Evolutionary conservation across 2,797 vertebrate species (phyloP), one percentile per base, ranked within the genome.

Genomic region (Galago senegalensis): DNA sequence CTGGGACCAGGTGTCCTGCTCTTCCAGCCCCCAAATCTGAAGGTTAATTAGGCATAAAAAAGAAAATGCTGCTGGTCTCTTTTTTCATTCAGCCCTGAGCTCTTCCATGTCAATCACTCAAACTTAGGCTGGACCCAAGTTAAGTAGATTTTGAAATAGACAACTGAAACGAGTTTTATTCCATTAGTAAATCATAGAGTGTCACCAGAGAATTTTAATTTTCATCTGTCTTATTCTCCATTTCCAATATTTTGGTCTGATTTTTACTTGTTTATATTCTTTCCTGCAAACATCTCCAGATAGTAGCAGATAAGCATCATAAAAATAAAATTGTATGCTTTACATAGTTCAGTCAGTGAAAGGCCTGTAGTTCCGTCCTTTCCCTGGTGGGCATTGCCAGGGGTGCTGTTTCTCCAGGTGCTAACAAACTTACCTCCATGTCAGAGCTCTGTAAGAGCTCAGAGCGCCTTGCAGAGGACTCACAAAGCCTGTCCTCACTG

Each of bases 181-280:
- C 29, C 29, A 73, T 76, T 46, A 12, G 10, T 21, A 21, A 8
- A 60, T 29, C 60, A 46, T 53, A 43, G 5, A 3, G 1, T 81
- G 84, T 92, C 72, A 43, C 29, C 34, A 56, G 7, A 46, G 53
- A 87, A 65, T 77, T 77, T 87, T 81, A 91, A 46, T 70, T 72
- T 40, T 83, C 67, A 25, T 40, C 81, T 63, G 49, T 17, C 27
- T 49, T 7, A 61, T 72, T 61, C 37, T 88, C 61, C 53, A 34
- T 83, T 76, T 84, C 70, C 21, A 23, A 63, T 79, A 63, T 87
- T 91, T 92, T 58, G 3, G 82, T 70, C n/a, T 91, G 58, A 65
- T 46, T 85, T 91, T 34, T 53, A 31, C 67, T 69, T 85, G 9
- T 77, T 67, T 40, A 3, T 69, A 11, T 46, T 70, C 11, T 70